Conservation (phyloP, 2,113 vertebrate genomes). For the Tachuris rubrigastra region DNA sequence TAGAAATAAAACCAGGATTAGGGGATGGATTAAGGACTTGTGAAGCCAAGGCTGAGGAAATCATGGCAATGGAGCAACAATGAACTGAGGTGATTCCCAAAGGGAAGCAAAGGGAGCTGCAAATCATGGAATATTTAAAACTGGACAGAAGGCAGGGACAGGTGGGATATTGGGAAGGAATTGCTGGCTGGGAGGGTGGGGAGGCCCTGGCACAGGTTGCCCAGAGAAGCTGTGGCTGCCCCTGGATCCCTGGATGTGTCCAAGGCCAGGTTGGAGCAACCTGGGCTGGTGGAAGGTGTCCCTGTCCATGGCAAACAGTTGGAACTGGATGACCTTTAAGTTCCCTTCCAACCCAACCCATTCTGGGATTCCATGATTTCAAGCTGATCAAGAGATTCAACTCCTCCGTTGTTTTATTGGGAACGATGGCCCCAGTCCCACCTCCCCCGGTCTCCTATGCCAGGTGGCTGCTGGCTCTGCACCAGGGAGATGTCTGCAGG, state of each 20-base stretch:
- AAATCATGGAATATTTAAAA: neutral
- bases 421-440: too few species aligned
- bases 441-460: too few species aligned
- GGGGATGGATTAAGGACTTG: neutral
- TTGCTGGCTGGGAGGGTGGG: neutral
- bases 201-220: neutral
- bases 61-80: fast-evolving
- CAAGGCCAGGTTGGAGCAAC: neutral
- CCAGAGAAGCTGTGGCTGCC: neutral
- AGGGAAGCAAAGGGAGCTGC: neutral
- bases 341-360: neutral
- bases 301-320: neutral
- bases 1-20: neutral
- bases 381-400: too few species aligned
- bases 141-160: neutral
- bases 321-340: neutral
- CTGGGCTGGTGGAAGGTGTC: neutral
- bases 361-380: neutral
- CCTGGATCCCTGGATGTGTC: neutral
- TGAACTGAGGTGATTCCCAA: neutral
- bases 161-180: neutral
- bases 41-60: neutral
- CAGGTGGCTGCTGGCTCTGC: too few species aligned
- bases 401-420: too few species aligned
- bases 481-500: too few species aligned